A percentile compares a stretch with the other conserved stretches of the same genome.
Conservation (phyloP, 64 coral and sea anemone genomes). For the Montipora efflorescens region DNA sequence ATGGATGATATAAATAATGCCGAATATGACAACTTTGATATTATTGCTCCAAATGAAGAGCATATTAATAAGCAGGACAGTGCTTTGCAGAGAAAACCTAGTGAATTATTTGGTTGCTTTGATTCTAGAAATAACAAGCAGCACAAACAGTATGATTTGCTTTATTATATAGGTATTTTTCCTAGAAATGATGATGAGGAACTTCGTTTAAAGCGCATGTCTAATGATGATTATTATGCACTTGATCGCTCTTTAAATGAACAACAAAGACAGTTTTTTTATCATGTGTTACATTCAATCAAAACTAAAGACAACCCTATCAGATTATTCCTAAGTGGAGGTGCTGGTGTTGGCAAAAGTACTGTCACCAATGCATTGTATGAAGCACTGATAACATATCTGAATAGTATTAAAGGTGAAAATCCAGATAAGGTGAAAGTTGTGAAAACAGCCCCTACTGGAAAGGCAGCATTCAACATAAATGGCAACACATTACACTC, state of each 20-base stretch:
- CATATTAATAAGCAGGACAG: no score
- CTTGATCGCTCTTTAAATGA: slow-evolving; percentile 46
- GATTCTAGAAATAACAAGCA: no score
- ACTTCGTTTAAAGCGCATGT: slow-evolving; percentile 30
- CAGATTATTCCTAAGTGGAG: slow-evolving; percentile 43
- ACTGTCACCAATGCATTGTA: slow-evolving; percentile 62
- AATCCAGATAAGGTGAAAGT: slow-evolving; percentile 63
- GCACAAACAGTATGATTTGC: no score
- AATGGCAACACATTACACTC: slow-evolving; percentile 61
- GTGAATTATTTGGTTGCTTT: no score
- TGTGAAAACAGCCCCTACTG: slow-evolving; percentile 52
- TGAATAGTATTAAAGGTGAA: slow-evolving; percentile 35
- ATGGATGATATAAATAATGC: no score
- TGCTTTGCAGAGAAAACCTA: no score
- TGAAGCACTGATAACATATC: slow-evolving; percentile 57
- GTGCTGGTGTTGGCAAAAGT: slow-evolving; percentile 45
- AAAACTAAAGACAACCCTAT: slow-evolving; percentile 40
- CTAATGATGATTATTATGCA: slow-evolving; percentile 25
- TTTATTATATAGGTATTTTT: not conserved
- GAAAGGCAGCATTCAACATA: slow-evolving; percentile 25
- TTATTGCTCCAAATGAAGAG: no score
- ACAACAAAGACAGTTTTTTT: slow-evolving; percentile 67
- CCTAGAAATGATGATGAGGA: slow-evolving; percentile 46
- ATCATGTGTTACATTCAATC: slow-evolving; percentile 56
- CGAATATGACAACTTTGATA: no score